Percentiles rank a stretch among this genome's conserved stretches.
These are phyloP conservation scores for Vidua macroura DNA, from an alignment of 2,113 vertebrate species.

Conservation along the genomic window DNA sequence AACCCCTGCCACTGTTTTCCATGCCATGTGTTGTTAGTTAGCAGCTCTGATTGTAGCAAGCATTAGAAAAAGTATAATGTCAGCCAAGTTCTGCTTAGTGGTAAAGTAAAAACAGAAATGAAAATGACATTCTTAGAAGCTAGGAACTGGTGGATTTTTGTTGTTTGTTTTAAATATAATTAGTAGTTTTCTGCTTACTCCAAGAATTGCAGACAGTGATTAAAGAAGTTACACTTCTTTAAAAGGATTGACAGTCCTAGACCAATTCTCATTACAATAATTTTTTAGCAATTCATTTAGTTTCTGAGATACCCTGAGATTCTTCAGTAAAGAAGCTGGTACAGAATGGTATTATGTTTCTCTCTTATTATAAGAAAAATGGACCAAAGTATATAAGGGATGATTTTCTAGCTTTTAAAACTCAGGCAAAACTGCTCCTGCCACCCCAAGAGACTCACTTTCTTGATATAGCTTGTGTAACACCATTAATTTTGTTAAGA, in stretches of 20 bases:
- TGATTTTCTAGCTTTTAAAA: not conserved
- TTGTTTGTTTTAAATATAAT: not conserved
- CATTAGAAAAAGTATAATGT: slow-evolving; percentile 45
- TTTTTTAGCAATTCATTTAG: not conserved
- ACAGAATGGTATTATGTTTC: not conserved
- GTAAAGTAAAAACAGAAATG: slow-evolving; percentile 4
- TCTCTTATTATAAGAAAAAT: not conserved
- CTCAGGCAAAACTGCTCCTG: not conserved
- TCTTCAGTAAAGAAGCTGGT: not conserved
- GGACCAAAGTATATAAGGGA: not conserved
- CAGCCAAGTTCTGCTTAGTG: slow-evolving; percentile 32
- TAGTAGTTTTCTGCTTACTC: not conserved
- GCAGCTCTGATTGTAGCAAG: slow-evolving; percentile 42
- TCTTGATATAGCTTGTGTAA: not conserved
- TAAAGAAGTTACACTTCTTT: not conserved
- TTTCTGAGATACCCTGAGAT: not conserved
- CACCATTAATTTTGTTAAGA: not conserved
- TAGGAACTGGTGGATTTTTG: not conserved
- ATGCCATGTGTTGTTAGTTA: slow-evolving; percentile 59
- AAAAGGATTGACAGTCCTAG: not conserved
- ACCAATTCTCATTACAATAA: not conserved
- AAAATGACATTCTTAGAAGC: not conserved
- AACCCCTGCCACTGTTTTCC: slow-evolving; percentile 28
- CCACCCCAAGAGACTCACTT: not conserved
- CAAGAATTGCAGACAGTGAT: not conserved